Conservation (phyloP, 1,140 invertebrate species). For the Periplaneta americana region DNA sequence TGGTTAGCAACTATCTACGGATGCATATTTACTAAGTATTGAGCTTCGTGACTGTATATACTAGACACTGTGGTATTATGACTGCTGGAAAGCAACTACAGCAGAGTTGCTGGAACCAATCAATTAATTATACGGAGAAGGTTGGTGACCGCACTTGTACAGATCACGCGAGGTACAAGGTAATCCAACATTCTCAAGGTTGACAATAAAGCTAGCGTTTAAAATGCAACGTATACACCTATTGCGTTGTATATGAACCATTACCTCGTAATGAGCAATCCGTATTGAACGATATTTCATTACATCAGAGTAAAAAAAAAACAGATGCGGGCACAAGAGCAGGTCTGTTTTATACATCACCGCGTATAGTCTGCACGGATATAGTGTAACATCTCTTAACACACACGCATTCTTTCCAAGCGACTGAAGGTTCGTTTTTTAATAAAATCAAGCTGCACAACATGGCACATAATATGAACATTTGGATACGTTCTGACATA, state of each 20-base stretch:
- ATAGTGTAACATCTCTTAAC: no score
- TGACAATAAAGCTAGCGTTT: neutral
- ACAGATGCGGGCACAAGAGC: neutral
- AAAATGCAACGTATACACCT: neutral
- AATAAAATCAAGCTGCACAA: no score
- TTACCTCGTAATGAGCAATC: neutral
- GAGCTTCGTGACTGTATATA: no score
- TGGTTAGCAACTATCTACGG: no score
- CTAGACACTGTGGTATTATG: no score
- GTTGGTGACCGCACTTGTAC: neutral
- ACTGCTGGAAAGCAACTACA: no score
- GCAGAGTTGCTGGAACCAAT: neutral
- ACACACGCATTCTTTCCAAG: no score
- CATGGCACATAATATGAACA: no score
- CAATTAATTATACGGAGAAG: neutral
- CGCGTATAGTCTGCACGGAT: no score
- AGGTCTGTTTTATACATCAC: neutral
- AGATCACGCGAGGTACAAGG: neutral
- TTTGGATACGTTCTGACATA: no score
- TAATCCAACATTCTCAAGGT: neutral
- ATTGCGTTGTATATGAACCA: neutral
- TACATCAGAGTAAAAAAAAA: neutral
- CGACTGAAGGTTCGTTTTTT: no score
- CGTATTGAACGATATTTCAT: neutral
- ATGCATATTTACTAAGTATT: no score